Evolutionary conservation across 2,888 invertebrate genomes (phyloP).

Genomic region (Stenoptilia bipunctidactyla): DNA sequence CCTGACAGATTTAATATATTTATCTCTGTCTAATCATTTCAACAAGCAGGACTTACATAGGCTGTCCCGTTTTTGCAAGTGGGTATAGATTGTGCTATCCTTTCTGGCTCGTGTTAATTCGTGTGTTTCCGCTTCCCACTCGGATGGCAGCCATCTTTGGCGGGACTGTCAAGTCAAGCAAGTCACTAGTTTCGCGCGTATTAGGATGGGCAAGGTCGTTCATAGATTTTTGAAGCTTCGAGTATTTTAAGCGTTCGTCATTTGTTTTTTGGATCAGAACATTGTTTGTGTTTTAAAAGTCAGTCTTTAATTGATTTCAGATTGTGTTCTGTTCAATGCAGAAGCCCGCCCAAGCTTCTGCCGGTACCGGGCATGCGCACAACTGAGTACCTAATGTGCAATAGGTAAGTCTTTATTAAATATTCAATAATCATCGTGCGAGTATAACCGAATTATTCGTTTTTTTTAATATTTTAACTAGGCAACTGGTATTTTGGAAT

Average conservation of each 20-base stretch:
- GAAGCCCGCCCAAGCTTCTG: no score
- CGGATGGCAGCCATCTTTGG: conserved; percentile 67
- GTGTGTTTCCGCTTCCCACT: conserved; percentile 68
- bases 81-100: conserved; percentile 48
- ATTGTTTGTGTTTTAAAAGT: no score
- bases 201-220: conserved; percentile 25
- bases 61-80: conserved; percentile 57
- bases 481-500: no score
- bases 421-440: no score
- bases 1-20: conserved; percentile 42
- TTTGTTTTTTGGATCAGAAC: no score
- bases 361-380: no score
- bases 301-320: background rate
- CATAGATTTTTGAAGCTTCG: background rate
- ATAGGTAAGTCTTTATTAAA: no score
- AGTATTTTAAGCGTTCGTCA: no score
- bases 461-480: no score
- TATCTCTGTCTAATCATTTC: conserved; percentile 53
- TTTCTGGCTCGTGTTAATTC: conserved; percentile 60
- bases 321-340: background rate
- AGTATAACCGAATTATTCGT: no score
- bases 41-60: conserved; percentile 50
- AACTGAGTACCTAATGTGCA: no score
- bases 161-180: conserved; percentile 63
- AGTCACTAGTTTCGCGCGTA: conserved; percentile 63